phyloP scores from a whole-genome alignment of 2,888 invertebrate species.

The Cenopis cana region DNA sequence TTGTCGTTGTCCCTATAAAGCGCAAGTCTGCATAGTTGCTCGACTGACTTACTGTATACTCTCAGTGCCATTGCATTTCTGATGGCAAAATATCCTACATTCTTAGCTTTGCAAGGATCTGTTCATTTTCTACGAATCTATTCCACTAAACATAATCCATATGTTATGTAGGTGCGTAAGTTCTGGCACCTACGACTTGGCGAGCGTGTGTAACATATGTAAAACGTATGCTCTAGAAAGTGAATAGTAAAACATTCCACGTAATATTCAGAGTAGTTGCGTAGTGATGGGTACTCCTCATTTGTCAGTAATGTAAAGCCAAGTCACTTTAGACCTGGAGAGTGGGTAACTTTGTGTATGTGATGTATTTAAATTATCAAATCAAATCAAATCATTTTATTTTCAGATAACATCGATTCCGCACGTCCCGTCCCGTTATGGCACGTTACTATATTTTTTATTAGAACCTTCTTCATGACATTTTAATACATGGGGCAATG shows the following conservation, averaged over 20 bases:
- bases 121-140: neutral
- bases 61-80: slow-evolving; percentile 1
- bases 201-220: neutral
- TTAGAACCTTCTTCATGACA: too few relatives aligned
- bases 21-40: slow-evolving; percentile 9
- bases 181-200: neutral
- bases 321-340: too few relatives aligned
- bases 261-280: too few relatives aligned
- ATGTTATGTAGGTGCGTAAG: neutral
- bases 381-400: too few relatives aligned
- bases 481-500: too few relatives aligned
- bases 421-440: too few relatives aligned
- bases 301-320: too few relatives aligned
- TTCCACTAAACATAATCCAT: neutral
- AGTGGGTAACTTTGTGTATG: too few relatives aligned
- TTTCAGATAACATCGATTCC: too few relatives aligned
- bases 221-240: neutral
- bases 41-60: neutral
- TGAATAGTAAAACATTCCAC: neutral
- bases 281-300: too few relatives aligned
- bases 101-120: neutral
- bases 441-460: too few relatives aligned
- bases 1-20: slow-evolving; percentile 6
- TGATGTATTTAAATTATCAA: too few relatives aligned
- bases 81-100: neutral